phyloP scores from a whole-genome alignment of 2,113 vertebrate genomes.

The Peromyscus maniculatus region DNA sequence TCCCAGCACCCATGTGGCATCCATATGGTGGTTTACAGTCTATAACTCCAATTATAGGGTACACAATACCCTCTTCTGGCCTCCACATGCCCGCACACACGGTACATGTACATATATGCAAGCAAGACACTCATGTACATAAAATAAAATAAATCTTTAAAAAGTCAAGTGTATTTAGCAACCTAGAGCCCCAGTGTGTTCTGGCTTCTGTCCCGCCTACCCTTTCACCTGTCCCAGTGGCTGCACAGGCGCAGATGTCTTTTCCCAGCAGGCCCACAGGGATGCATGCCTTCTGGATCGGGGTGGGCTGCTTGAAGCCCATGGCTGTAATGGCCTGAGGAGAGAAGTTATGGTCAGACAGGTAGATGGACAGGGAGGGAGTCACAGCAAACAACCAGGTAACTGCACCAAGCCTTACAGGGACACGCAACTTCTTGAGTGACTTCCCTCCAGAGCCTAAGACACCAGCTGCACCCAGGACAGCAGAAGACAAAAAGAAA shows the following conservation, averaged over 20 bases:
- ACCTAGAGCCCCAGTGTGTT: not conserved
- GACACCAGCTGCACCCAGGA: not conserved
- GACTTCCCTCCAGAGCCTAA: not conserved
- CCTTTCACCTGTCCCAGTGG: conserved; percentile 95
- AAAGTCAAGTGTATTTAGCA: not conserved
- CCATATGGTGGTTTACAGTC: not conserved
- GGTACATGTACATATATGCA: not conserved
- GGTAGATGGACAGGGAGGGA: rapidly evolving
- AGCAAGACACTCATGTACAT: not conserved
- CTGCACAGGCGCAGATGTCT: conserved; percentile 98
- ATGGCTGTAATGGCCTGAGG: conserved; percentile 94
- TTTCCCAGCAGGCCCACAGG: conserved; percentile 96
- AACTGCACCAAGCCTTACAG: not conserved
- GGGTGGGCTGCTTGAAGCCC: conserved; percentile 96
- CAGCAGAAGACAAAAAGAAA: not conserved
- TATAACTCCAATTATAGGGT: not conserved
- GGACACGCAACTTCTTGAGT: not conserved
- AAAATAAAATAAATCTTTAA: not conserved
- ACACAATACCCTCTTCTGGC: not conserved
- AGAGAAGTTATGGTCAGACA: conserved; percentile 46
- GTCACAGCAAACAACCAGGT: not conserved
- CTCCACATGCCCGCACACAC: not conserved
- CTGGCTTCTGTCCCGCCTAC: not conserved
- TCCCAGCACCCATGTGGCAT: not conserved
- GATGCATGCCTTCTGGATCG: conserved; percentile 98